Conservation (phyloP, 1,140 invertebrate genomes). For the Drosophila elegans region DNA sequence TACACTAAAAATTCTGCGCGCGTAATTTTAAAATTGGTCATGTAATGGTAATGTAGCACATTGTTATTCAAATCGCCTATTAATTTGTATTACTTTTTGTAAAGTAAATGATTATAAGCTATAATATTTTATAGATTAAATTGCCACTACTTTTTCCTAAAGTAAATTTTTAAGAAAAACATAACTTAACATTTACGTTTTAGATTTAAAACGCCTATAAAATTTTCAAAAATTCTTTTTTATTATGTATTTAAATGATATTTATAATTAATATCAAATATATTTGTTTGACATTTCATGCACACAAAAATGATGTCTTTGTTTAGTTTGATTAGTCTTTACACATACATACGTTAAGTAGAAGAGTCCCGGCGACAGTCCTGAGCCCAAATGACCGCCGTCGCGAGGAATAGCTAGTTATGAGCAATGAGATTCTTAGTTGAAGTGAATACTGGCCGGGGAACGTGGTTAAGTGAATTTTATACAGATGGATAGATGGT, state of each 20-base stretch:
- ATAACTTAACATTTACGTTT: too few species aligned
- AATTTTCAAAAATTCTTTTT: not conserved
- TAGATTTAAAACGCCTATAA: too few species aligned
- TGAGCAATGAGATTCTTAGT: constrained; percentile 16
- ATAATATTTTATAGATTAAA: too few species aligned
- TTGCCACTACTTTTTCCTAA: too few species aligned
- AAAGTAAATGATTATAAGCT: too few species aligned
- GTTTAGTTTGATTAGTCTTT: constrained; percentile 8
- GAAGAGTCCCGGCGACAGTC: constrained; percentile 6
- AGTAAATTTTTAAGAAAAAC: too few species aligned
- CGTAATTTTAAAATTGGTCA: too few species aligned
- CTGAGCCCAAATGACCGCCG: constrained; percentile 12
- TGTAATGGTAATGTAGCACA: too few species aligned
- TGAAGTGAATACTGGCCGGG: constrained; percentile 2
- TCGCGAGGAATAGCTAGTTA: not conserved
- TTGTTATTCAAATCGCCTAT: too few species aligned
- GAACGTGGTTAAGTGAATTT: constrained; percentile 11
- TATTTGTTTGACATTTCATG: not conserved
- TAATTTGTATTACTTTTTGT: too few species aligned
- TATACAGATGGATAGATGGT: constrained; percentile 24
- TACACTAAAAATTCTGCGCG: too few species aligned
- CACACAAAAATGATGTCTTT: constrained; percentile 14
- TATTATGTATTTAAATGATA: not conserved
- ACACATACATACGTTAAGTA: constrained; percentile 30
- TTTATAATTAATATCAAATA: constrained; percentile 1